Base-by-base conservation (phyloP, 2,888 invertebrate species). In the Panorpa germanica region DNA sequence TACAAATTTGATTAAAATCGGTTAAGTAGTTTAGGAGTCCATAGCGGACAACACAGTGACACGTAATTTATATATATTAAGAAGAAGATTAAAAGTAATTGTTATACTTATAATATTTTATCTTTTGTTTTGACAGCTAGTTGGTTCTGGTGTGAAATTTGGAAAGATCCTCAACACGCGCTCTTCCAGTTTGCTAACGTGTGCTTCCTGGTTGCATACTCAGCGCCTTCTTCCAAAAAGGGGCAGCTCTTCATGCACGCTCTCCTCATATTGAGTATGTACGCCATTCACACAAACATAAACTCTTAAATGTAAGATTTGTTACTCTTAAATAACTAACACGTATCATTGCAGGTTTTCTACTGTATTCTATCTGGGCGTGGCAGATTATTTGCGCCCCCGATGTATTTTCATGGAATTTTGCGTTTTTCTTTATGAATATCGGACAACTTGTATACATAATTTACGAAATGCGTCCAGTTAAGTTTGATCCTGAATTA, bases 371-470 rank as follows among this genome's bases (percentile, higher is more conserved):
- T 2, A 70, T 77, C 32, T 85, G 85, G 85, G 76, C 83, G n/a
- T 83, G 83, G 83, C 78, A 78, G 44, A 70, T 83, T 14, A 74
- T 83, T 35, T 83, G 83, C 45, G 77, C 83, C 2, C 82, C 83
- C 0, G 81, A 82, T 45, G 74, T 83, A 5, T 83, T 85, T 52
- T 76, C 78, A 1, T 85, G 83, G 83, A 82, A 82, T 51, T 80
- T 83, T 45, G 68, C 70, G 34, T 82, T 83, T 52, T 69, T 81
- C 45, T 57, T 82, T 37, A 59, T 85, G 43, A 85, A 85, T 47
- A 64, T 78, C 39, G 73, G 71, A 0, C 83, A 85, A 52, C 66
- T 80, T 11, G 71, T 83, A 26, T 74, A 80, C 47, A 65, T 81
- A 34, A 62, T 82, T 23, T 85, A 83, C 47, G 73, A 76, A 47